Evolutionary conservation across 2,113 vertebrate genomes (phyloP).

Genomic region (Baryphthengus martii): DNA sequence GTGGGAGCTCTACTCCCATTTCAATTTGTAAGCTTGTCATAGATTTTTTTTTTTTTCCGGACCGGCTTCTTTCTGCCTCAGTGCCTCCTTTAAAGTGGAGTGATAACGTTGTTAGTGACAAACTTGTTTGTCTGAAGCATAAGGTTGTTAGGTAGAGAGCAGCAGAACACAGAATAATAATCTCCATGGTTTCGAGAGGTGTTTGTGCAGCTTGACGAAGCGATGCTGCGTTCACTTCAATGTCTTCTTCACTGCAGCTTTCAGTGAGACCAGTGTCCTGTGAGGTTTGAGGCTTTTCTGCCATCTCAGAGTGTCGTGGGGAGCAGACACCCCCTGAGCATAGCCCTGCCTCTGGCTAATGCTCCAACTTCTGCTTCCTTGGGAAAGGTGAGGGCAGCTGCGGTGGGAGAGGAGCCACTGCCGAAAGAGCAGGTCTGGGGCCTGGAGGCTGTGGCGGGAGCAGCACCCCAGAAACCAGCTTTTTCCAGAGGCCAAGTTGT

Average conservation of each 20-base stretch:
- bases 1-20: fast-evolving
- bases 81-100: no score
- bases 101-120: fast-evolving
- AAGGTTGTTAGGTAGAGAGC: neutral
- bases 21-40: neutral
- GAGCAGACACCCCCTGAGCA: neutral
- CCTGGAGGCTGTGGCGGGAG: fast-evolving
- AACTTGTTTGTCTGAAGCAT: neutral
- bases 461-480: fast-evolving
- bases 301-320: neutral
- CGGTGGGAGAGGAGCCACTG: neutral
- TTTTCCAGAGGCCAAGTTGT: neutral
- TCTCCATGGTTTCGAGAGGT: fast-evolving
- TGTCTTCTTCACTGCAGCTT: neutral
- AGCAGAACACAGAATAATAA: neutral
- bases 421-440: fast-evolving
- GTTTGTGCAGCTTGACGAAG: neutral
- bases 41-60: neutral
- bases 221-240: fast-evolving
- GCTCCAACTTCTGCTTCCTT: neutral
- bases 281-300: neutral
- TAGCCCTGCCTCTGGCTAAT: neutral
- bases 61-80: neutral
- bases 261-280: neutral
- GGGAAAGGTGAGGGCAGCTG: neutral